Conservation (phyloP, 35 echinoderm and acorn worm genomes). For the Ophiothrix spiculata region DNA sequence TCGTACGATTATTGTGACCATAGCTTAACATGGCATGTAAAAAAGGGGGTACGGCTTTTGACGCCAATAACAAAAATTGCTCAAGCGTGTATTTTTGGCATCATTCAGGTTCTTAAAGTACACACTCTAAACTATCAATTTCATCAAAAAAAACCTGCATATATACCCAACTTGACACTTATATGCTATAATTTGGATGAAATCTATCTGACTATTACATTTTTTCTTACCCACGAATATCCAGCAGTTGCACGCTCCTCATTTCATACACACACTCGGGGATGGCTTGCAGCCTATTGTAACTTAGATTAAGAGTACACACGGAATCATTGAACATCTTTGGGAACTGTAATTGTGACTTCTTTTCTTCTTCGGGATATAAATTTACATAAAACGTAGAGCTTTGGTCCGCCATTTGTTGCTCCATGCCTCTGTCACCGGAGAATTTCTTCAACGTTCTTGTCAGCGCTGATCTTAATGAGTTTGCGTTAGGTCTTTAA, state of each 20-base stretch:
- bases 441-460: background rate
- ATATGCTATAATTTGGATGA: too few species aligned
- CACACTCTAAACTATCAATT: too few species aligned
- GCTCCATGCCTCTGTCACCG: background rate
- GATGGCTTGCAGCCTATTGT: constrained; percentile 44
- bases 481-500: too few species aligned
- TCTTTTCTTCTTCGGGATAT: background rate
- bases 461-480: background rate
- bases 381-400: background rate
- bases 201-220: too few species aligned
- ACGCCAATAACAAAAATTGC: too few species aligned
- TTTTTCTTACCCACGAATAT: constrained; percentile 49
- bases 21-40: too few species aligned
- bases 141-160: too few species aligned
- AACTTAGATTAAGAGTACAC: constrained; percentile 28
- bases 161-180: too few species aligned
- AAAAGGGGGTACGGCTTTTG: too few species aligned
- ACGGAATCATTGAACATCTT: constrained; percentile 34
- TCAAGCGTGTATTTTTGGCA: too few species aligned
- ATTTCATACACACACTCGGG: constrained; percentile 38
- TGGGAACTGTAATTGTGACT: constrained; percentile 34
- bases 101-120: too few species aligned
- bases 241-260: constrained; percentile 34
- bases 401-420: background rate
- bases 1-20: too few species aligned